Percentiles rank a stretch among this genome's conserved stretches.
Conservation (phyloP, 1,140 invertebrate genomes). For the Paralvinella palmiformis region DNA sequence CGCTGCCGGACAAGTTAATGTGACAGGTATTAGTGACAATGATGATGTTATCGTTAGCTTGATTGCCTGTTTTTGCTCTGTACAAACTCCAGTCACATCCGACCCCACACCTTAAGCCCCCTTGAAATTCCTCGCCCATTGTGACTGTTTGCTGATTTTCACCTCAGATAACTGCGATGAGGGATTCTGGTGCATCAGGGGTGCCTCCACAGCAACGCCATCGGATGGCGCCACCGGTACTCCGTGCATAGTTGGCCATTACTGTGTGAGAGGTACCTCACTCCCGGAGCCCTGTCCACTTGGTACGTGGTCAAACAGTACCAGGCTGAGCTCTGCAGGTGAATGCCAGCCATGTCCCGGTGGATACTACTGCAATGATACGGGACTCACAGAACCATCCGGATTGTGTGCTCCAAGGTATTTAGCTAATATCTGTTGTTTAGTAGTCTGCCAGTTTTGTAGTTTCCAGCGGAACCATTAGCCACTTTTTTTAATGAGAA, state of each 20-base stretch:
- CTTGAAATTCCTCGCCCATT: too few relatives aligned
- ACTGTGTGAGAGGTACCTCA: constrained; percentile 33
- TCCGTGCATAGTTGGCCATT: constrained; percentile 37
- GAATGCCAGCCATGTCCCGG: constrained; percentile 37
- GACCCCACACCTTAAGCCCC: too few relatives aligned
- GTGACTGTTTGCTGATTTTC: too few relatives aligned
- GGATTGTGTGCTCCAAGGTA: constrained; percentile 38
- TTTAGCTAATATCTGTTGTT: constrained; percentile 1
- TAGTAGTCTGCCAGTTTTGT: not conserved
- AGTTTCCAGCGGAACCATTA: too few relatives aligned
- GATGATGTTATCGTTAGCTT: not conserved
- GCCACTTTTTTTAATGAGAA: too few relatives aligned
- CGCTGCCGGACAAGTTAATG: constrained; percentile 26
- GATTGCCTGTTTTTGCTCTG: not conserved
- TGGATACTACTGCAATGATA: constrained; percentile 39
- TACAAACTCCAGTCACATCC: too few relatives aligned
- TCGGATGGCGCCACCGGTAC: constrained; percentile 38
- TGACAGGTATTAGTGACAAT: constrained; percentile 21
- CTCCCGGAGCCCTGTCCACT: constrained; percentile 34
- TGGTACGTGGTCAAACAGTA: constrained; percentile 40
- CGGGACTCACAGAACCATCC: constrained; percentile 33
- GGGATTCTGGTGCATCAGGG: constrained; percentile 41
- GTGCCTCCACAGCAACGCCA: constrained; percentile 34
- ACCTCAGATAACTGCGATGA: constrained; percentile 35
- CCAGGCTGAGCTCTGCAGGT: constrained; percentile 27